Evolutionary conservation across 2,113 vertebrate species (phyloP), one percentile per base, ranked within the genome.

Genomic region (Datnioides undecimradiatus): DNA sequence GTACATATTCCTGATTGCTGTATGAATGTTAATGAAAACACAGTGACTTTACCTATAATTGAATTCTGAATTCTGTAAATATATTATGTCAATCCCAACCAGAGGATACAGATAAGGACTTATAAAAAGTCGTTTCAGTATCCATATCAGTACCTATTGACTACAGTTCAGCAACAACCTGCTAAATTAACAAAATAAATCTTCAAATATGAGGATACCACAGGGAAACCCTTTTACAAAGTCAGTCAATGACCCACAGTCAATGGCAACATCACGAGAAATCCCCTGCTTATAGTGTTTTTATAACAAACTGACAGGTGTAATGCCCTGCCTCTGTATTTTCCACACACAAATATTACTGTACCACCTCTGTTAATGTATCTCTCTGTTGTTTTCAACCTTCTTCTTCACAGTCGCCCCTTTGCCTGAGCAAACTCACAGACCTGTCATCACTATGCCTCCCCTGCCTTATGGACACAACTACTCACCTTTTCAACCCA

Each of bases 381-480:
- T 31, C 21, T 17, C 14, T 25, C 13, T 34, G 17, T 64, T 46
- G 3, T 57, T 59, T 64, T 55, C 43, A 19, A 65, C 21, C 36
- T 65, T 13, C 60, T 51, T 54, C 57, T 58, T 51, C 66, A 16
- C 86, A 95, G 94, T 95, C 46, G 52, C 59, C 4, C 72, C 73
- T 31, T 21, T 59, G 16, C 87, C 90, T 11, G 8, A 25, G 21
- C 64, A 79, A 45, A 88, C 74, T 16, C 84, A 13, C 16, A 51
- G 31, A 31, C 65, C 79, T 27, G 10, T 73, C 16, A 17, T 81
- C 49, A 83, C 82, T 6, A 82, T 91, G 41, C 92, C 92, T 40
- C 29, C 85, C 0, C 57, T 87, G 63, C 88, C 90, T 67, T 5
- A 19, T 17, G 64, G 25, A 60, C 72, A 84, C 27, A 34, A 70